Evolutionary conservation across 2,113 vertebrate species (phyloP).

Genomic region (Pteronura brasiliensis): DNA sequence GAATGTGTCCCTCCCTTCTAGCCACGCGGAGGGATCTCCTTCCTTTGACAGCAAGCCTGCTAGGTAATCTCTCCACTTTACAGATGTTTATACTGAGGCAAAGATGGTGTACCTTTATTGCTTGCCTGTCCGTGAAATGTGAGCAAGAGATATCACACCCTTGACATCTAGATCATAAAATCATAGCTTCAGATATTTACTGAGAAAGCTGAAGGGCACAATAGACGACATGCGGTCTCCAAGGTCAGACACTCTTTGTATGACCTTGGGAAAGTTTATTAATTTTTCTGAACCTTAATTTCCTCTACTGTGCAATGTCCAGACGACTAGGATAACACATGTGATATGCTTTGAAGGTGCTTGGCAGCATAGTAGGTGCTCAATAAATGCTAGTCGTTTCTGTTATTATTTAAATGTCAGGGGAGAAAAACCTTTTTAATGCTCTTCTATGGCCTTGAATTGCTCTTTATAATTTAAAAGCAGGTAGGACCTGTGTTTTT

Average conservation of each 20-base stretch:
- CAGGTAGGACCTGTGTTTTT: neutral
- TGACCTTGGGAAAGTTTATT: neutral
- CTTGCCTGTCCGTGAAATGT: neutral
- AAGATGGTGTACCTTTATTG: rapidly evolving
- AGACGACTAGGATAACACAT: neutral
- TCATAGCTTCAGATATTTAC: neutral
- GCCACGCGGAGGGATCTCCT: neutral
- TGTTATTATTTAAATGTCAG: neutral
- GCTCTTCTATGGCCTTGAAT: neutral
- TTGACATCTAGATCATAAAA: neutral
- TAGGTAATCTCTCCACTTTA: neutral
- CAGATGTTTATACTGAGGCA: neutral
- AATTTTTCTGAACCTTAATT: neutral
- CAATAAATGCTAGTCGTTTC: neutral
- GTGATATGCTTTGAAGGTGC: neutral
- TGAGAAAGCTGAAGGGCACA: neutral
- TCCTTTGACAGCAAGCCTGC: neutral
- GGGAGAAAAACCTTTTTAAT: neutral
- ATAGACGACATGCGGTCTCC: neutral
- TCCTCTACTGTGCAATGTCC: neutral
- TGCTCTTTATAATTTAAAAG: neutral
- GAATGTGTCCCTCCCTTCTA: neutral
- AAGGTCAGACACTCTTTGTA: neutral
- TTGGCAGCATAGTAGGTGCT: neutral
- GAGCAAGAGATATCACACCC: neutral